phyloP scores from a whole-genome alignment of 2,797 vertebrate genomes.

The Anas bahamensis region DNA sequence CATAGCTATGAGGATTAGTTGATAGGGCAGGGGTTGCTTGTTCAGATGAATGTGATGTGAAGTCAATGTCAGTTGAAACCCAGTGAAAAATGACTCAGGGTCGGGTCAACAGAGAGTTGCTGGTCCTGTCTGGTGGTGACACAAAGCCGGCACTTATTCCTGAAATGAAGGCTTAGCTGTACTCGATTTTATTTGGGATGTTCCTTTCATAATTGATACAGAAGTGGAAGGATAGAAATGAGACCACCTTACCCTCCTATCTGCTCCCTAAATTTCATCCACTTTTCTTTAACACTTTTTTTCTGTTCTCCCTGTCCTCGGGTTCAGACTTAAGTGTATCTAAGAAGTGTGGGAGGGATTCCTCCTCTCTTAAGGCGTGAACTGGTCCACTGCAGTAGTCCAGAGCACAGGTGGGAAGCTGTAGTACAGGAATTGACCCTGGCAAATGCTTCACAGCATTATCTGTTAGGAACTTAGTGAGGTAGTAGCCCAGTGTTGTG shows the following conservation, averaged over 20 bases:
- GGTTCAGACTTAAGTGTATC: not conserved
- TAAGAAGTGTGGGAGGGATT: not conserved
- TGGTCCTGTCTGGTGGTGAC: not conserved
- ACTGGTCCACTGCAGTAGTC: not conserved
- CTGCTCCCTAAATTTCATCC: not conserved
- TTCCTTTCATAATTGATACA: not conserved
- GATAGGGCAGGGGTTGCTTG: not conserved
- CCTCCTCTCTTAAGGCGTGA: not conserved
- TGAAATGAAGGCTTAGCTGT: not conserved
- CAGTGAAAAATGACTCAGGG: conserved; percentile 2
- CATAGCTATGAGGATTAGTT: not conserved
- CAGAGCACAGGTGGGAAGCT: not conserved
- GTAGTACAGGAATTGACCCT: not conserved
- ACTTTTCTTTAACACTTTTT: not conserved
- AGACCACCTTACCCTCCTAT: not conserved
- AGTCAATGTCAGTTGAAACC: not conserved
- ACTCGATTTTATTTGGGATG: not conserved
- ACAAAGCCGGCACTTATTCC: not conserved
- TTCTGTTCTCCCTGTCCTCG: not conserved
- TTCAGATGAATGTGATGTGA: not conserved
- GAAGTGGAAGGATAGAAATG: not conserved
- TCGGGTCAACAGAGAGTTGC: conserved; percentile 2
- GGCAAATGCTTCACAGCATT: not conserved
- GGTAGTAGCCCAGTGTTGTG: not conserved
- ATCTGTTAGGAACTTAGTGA: not conserved